Evolutionary conservation across 2,113 vertebrate genomes (phyloP), one percentile per base, ranked within the genome.

Genomic region (Holacanthus passer): DNA sequence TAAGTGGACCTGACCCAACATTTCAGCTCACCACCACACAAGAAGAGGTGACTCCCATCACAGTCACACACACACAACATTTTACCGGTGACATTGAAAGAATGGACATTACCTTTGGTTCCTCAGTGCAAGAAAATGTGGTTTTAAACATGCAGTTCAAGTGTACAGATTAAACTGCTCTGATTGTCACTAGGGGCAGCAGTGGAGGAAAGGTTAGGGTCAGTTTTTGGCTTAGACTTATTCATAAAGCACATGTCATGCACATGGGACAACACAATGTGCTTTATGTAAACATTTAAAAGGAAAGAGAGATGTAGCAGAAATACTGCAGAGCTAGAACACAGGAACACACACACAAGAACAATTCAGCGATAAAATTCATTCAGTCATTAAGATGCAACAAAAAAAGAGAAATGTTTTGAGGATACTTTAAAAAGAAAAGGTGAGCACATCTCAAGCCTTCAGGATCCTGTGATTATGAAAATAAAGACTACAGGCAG

Each of bases 1-100:
- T 91, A 82, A 94, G 90, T 90, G 89, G 91, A 94, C 94, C 87
- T 94, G 92, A 81, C 91, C 93, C 79, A 91, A 87, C 47, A 32
- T 83, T 87, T 90, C n/a, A 71, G 91, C 86, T 87, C 53, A 62
- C 70, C 47, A 58, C 83, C 74, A 79, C 82, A 83, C 76, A 88
- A 60, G 70, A 77, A 45, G 68, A 83, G 45, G 66, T 67, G 63
- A 79, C 68, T 79, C 17, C 7, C 14, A 31, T 68, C 74, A 77
- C 66, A 43, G 31, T 52, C 24, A 41, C 24, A 41, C 81, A 52
- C 16, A 58, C 56, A 64, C 56, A 48, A 58, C 50, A 63, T 53
- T 70, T 73, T 47, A 48, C 59, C 66, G 56, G 68, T 35, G 43
- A 65, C 35, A 52, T 41, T 70, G 67, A 27, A 68, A 35, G 27